Evolutionary conservation across 1,140 invertebrate genomes (phyloP).

Genomic region (Littorina saxatilis): DNA sequence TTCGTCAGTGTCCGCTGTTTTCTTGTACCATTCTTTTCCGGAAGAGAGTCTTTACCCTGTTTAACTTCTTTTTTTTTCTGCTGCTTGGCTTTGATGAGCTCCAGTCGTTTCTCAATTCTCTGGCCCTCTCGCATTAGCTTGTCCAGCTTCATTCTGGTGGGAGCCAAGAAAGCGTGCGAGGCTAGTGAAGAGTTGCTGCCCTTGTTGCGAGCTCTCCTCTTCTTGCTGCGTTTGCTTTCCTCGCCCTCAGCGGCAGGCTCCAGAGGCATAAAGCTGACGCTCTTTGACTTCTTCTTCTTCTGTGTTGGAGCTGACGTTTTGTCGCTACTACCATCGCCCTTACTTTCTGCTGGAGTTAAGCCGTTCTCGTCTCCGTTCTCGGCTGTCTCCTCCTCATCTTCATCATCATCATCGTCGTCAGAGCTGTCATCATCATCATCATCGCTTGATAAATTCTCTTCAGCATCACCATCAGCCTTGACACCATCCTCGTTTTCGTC

Average conservation of each 20-base stretch:
- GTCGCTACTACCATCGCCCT: constrained; percentile 12
- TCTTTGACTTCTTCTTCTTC: constrained; percentile 17
- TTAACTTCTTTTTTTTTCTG: constrained; percentile 2
- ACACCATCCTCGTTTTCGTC: constrained; percentile 30
- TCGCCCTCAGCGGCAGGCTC: constrained; percentile 1
- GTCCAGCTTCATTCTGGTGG: constrained; percentile 27
- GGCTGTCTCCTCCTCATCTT: constrained; percentile 30
- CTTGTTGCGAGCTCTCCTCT: constrained; percentile 6
- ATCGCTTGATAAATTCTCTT: constrained; percentile 4
- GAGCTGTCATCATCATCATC: no score
- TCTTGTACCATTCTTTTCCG: neutral
- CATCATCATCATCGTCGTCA: constrained; percentile 28
- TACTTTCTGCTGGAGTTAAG: neutral
- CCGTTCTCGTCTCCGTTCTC: constrained; percentile 4
- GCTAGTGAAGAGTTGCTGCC: constrained; percentile 9
- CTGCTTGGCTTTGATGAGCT: constrained; percentile 20
- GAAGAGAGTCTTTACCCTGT: neutral
- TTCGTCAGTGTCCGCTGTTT: neutral
- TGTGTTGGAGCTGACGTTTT: neutral
- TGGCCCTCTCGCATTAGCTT: constrained; percentile 42
- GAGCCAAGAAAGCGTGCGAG: constrained; percentile 38
- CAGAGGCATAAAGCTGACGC: constrained; percentile 14
- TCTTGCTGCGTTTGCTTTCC: constrained; percentile 27
- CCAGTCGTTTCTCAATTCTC: constrained; percentile 33
- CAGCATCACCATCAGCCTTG: constrained; percentile 34